Conservation (phyloP, 2,888 invertebrate genomes). For the Apeira syringaria region DNA sequence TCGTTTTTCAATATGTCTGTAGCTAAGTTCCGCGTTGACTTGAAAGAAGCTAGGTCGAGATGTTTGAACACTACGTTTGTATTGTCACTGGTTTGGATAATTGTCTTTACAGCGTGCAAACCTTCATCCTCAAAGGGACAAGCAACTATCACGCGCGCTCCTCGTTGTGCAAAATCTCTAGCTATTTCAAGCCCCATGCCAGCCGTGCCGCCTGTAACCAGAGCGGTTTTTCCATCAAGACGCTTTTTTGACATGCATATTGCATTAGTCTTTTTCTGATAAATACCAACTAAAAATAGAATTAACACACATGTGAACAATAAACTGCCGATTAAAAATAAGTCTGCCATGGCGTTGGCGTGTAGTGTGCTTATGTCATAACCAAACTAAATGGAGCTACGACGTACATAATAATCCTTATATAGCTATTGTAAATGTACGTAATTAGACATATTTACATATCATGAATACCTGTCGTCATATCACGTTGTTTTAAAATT, state of each 20-base stretch:
- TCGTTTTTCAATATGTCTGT: conserved; percentile 87
- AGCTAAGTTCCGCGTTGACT: conserved; percentile 90
- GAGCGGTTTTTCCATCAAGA: background rate
- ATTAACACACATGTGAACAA: too few species aligned
- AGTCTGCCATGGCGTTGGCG: too few species aligned
- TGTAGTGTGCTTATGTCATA: too few species aligned
- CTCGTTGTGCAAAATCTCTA: conserved; percentile 29
- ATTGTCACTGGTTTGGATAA: conserved; percentile 85
- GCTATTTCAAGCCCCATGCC: background rate
- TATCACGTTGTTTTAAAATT: too few species aligned
- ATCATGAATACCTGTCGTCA: too few species aligned
- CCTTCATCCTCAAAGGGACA: conserved; percentile 60
- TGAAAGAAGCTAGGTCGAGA: conserved; percentile 88
- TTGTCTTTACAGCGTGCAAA: conserved; percentile 71
- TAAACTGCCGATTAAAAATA: too few species aligned
- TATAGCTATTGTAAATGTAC: too few species aligned
- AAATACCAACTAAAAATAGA: too few species aligned
- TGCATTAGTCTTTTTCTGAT: background rate
- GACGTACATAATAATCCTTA: too few species aligned
- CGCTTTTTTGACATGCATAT: background rate
- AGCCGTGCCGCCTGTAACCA: background rate
- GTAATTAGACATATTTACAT: too few species aligned
- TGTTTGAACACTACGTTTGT: conserved; percentile 86
- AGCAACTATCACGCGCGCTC: conserved; percentile 59
- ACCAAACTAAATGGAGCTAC: too few species aligned